Conservation (phyloP, 2,797 vertebrate species). For the Galaxias olidus region DNA sequence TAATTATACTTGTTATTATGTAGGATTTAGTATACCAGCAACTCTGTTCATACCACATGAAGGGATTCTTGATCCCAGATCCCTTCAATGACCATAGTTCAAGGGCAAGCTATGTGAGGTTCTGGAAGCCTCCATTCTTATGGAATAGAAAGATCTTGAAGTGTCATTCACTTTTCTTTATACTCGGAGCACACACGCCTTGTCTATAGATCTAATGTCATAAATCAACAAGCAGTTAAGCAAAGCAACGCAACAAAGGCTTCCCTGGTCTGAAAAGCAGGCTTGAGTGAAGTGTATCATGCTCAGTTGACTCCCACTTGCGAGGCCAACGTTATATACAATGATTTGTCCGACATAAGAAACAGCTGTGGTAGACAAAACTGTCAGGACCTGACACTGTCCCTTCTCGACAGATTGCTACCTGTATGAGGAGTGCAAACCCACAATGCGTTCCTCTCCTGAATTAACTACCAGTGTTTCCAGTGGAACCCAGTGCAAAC, state of each 20-base stretch:
- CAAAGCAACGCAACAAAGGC: conserved; percentile 48
- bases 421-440: conserved; percentile 24
- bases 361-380: background rate
- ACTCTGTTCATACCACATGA: background rate
- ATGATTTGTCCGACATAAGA: conserved; percentile 23
- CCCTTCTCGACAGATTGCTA: conserved; percentile 42
- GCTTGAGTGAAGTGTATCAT: conserved; percentile 52
- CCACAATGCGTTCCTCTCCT: conserved; percentile 10
- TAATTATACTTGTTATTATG: too few relatives aligned
- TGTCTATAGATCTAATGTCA: conserved; percentile 38
- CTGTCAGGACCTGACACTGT: conserved; percentile 28
- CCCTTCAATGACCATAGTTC: conserved; percentile 54
- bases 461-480: background rate
- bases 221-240: conserved; percentile 64
- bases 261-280: conserved; percentile 36
- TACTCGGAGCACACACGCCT: conserved; percentile 18
- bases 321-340: background rate
- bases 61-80: conserved; percentile 23
- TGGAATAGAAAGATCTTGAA: conserved; percentile 39
- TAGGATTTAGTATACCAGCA: background rate
- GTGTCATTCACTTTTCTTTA: conserved; percentile 59
- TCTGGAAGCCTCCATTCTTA: conserved; percentile 43
- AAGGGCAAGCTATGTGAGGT: conserved; percentile 60
- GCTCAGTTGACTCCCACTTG: conserved; percentile 23
- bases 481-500: too few relatives aligned